Evolutionary conservation across 2,797 vertebrate genomes (phyloP), one percentile per base, ranked within the genome.

Genomic region (Fistularia commersonii): DNA sequence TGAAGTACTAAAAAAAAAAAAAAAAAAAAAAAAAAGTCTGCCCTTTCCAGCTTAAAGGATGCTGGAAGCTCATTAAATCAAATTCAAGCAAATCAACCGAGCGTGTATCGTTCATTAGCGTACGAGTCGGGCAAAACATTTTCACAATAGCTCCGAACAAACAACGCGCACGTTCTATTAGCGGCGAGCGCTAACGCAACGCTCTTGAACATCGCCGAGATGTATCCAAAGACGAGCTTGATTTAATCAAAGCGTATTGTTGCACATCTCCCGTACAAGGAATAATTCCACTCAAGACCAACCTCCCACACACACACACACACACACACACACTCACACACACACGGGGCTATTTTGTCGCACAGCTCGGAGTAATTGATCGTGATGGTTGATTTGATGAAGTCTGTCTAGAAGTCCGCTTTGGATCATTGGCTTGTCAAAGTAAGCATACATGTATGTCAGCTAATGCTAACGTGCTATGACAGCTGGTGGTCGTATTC

Each of bases 321-420:
- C n/a, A n/a, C 57, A 69, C 43, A n/a, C n/a, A n/a, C n/a, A n/a
- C n/a, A n/a, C n/a, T n/a, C 35, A 43, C 45, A 42, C 8, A 52
- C 36, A 13, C 3, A 1, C 13, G 36, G 32, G 11, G n/a, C n/a
- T n/a, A n/a, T 13, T 50, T 1, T 44, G 54, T 56, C 51, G 52
- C 41, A 45, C 4, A 11, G 7, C 51, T 51, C 52, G 12, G 41
- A 41, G 12, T 57, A 59, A 67, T 64, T 73, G 34, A 48, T 67
- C 46, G 34, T 65, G 56, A 77, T 72, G 61, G 48, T 45, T 61
- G 48, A 69, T 69, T 72, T 70, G 46, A 74, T 76, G 48, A 48
- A 43, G 14, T 58, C 65, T 68, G 45, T 8, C 23, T 36, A 34
- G 54, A 57, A 44, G n/a, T 44, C n/a, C n/a, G n/a, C n/a, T n/a